Base-by-base conservation (phyloP, 2,113 vertebrate species). In the Melanostigma gelatinosum region DNA sequence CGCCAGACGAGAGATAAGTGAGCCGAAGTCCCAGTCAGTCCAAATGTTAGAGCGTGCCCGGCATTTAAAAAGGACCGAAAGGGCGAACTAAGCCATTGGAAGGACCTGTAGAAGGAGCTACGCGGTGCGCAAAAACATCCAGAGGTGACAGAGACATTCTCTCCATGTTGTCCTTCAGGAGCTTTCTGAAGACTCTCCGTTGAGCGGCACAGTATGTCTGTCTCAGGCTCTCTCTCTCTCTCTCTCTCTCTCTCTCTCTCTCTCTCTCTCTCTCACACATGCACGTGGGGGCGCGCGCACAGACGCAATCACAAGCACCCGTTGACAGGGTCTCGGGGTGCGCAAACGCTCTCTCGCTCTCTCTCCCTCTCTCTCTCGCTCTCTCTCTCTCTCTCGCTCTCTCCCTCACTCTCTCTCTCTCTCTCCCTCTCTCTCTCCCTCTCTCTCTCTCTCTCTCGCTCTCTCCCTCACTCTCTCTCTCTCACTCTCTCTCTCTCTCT, bases 11-110 rank as follows among this genome's bases (percentile, higher is more conserved):
- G 3, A 20, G 22, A 61, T 27, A 69, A 75, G 22, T 57, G 61
- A 73, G 29, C 12, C n/a, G 20, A 70, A 65, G 70, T 73, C 52
- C 52, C 7, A 11, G 13, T 73, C 29, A 10, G 80, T 66, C 70
- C 76, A 8, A 12, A 16, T 27, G 15, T 84, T 11, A 34, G 3
- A 62, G 10, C 29, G 27, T 40, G 73, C 4, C 29, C 18, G 7
- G 34, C 22, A 12, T 63, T 27, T 32, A n/a, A n/a, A n/a, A 36
- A 12, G 8, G 13, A 10, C 4, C 9, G 0, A 46, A 16, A 9
- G 5, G 1, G 4, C 2, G 9, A 50, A 55, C 44, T 34, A 44
- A 38, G 40, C 2, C 15, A 11, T 12, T 6, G 32, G 69, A 3
- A 20, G 24, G 4, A 32, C 32, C 13, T 62, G 27, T 52, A 44